These are phyloP conservation scores for Micoletzkya japonica DNA, from an alignment of 2,888 invertebrate genomes.

Conservation along the genomic window DNA sequence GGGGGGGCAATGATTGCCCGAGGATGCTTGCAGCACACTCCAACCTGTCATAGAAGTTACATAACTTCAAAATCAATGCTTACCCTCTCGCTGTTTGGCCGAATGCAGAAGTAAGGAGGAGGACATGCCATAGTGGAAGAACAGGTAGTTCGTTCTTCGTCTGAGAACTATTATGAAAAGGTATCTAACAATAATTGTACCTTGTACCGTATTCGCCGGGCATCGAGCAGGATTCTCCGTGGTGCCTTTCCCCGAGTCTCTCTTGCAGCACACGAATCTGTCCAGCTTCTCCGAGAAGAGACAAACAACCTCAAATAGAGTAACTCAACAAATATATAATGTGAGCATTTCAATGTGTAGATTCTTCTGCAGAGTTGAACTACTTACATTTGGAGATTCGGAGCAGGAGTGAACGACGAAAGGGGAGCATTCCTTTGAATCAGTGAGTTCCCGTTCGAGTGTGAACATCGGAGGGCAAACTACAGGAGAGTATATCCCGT, in stretches of 20 bases:
- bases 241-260: slow-evolving; percentile 37
- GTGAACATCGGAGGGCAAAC: slow-evolving; percentile 53
- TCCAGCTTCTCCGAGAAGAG: slow-evolving; percentile 44
- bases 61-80: not conserved
- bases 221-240: slow-evolving; percentile 15
- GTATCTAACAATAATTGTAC: slow-evolving; percentile 5
- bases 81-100: slow-evolving; percentile 36
- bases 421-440: slow-evolving; percentile 47
- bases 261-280: slow-evolving; percentile 55
- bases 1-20: slow-evolving; percentile 21
- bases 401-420: slow-evolving; percentile 37
- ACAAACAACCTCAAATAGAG: slow-evolving; percentile 37
- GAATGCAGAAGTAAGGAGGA: slow-evolving; percentile 36
- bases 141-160: slow-evolving; percentile 32
- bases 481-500: slow-evolving; percentile 8
- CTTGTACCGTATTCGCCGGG: slow-evolving; percentile 26
- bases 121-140: slow-evolving; percentile 34
- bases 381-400: slow-evolving; percentile 33
- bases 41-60: not conserved
- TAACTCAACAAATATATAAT: not conserved
- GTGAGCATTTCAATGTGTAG: too few species aligned
- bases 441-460: slow-evolving; percentile 44
- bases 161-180: slow-evolving; percentile 27
- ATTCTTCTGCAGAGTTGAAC: too few species aligned
- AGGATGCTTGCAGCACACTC: slow-evolving; percentile 29